phyloP scores from a whole-genome alignment of 2,797 vertebrate species.

The Dipus sagitta region DNA sequence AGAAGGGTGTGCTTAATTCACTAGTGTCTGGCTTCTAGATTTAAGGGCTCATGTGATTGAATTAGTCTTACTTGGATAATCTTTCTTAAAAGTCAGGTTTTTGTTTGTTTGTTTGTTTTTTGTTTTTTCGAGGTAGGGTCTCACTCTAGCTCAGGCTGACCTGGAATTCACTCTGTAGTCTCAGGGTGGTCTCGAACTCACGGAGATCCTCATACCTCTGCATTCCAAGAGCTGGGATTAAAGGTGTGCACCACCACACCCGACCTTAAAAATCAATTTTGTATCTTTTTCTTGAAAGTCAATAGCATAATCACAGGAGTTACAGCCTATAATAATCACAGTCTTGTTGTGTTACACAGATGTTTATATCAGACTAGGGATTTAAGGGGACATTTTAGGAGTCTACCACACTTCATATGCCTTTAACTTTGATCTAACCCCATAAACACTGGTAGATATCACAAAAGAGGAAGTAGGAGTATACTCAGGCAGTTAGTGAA shows the following conservation, averaged over 20 bases:
- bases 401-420: conserved; percentile 16
- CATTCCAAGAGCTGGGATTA: no score
- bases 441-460: not conserved
- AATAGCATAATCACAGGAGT: conserved; percentile 15
- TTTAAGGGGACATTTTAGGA: conserved; percentile 36
- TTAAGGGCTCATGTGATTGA: conserved; percentile 27
- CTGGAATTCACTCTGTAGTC: no score
- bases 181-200: no score
- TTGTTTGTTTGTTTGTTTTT: no score
- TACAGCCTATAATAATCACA: not conserved
- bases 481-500: conserved; percentile 38
- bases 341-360: conserved; percentile 39
- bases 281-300: not conserved
- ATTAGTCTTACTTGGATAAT: not conserved
- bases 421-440: conserved; percentile 35
- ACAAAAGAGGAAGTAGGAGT: conserved; percentile 26
- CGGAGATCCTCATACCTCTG: no score
- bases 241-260: no score
- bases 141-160: no score
- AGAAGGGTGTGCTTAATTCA: not conserved
- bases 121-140: no score
- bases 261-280: conserved; percentile 12
- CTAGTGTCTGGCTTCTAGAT: conserved; percentile 48
- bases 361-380: not conserved
- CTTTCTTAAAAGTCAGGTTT: conserved; percentile 47